Percentiles rank a stretch among this genome's conserved stretches.
Evolutionary conservation across 2,888 invertebrate genomes (phyloP).

Genomic region (Tanaodytes sp.): DNA sequence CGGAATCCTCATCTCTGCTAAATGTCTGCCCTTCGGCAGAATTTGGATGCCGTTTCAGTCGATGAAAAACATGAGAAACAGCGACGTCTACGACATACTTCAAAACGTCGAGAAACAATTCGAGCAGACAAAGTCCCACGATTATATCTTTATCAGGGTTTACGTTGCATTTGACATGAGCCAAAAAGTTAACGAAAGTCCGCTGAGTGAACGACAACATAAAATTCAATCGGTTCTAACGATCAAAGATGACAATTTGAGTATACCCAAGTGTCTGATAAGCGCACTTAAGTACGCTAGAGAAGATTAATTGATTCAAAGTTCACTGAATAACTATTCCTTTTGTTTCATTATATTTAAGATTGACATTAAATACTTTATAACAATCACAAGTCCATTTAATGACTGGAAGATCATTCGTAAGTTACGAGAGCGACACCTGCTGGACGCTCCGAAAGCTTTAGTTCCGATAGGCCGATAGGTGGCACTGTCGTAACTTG

Average conservation of each 20-base stretch:
- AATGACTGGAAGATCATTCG: too few species aligned
- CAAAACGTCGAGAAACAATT: background rate
- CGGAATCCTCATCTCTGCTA: conserved; percentile 7
- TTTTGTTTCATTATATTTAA: too few species aligned
- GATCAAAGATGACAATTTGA: conserved; percentile 15
- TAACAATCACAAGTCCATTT: too few species aligned
- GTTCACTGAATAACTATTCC: too few species aligned
- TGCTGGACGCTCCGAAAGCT: too few species aligned
- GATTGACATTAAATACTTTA: too few species aligned
- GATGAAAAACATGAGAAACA: background rate
- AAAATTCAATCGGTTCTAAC: background rate
- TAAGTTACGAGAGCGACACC: too few species aligned
- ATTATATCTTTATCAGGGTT: background rate
- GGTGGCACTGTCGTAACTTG: too few species aligned
- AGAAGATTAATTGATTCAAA: too few species aligned
- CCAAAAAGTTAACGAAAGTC: background rate
- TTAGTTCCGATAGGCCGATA: too few species aligned
- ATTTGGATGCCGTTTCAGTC: conserved; percentile 8
- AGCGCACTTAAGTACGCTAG: conserved; percentile 1
- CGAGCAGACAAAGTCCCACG: background rate
- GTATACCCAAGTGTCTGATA: conserved; percentile 9
- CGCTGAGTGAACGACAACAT: background rate
- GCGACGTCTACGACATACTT: background rate
- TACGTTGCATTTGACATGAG: conserved; percentile 6
- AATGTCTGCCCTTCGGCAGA: conserved; percentile 12